phyloP scores from a whole-genome alignment of 1,140 invertebrate genomes.

The Hylaeus anthracinus region DNA sequence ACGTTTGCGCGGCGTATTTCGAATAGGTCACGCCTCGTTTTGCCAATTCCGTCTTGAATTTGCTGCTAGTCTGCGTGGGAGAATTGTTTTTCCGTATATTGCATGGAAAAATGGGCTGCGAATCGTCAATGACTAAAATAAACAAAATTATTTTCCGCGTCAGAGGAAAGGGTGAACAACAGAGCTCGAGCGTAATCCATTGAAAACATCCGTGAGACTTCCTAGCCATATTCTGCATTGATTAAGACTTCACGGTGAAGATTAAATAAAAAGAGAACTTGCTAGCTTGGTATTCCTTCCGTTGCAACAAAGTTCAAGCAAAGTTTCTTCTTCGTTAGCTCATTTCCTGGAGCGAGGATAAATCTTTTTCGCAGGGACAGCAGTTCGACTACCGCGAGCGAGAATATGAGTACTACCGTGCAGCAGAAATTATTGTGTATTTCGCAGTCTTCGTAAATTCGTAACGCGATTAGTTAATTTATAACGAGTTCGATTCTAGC shows the following conservation, averaged over 20 bases:
- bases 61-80: slow-evolving; percentile 84
- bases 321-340: not conserved
- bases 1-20: slow-evolving; percentile 88
- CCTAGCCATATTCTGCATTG: not conserved
- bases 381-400: no score
- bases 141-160: no score
- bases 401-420: not conserved
- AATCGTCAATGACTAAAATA: no score
- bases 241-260: not conserved
- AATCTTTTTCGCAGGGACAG: not conserved
- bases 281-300: not conserved
- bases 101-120: no score
- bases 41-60: slow-evolving; percentile 84
- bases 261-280: slow-evolving; percentile 8
- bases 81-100: not conserved
- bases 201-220: not conserved
- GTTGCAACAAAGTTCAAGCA: no score
- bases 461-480: no score
- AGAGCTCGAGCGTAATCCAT: not conserved
- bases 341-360: not conserved
- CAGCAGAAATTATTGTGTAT: no score
- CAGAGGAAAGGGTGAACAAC: no score
- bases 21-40: slow-evolving; percentile 82
- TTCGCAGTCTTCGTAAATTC: no score
- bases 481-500: no score